Conservation (phyloP, 37 sponge, comb jelly and placozoan species). For the Aphrocallistes beatrix region DNA sequence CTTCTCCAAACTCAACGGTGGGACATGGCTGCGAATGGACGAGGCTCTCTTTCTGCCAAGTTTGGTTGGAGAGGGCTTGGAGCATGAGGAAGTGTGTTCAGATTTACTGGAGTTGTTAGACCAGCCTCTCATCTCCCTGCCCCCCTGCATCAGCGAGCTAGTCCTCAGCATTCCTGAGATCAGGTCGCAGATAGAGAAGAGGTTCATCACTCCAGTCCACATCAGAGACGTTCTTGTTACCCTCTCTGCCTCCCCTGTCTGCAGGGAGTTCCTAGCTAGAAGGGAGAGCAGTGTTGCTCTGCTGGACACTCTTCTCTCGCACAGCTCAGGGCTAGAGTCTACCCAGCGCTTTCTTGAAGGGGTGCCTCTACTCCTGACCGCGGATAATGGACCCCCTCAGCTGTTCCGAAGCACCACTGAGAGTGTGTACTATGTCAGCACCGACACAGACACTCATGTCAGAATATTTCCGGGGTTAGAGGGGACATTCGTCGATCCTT, state of each 20-base stretch:
- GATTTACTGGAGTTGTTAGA: not conserved
- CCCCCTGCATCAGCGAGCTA: not conserved
- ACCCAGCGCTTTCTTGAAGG: not conserved
- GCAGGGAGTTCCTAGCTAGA: not conserved
- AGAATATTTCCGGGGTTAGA: not conserved
- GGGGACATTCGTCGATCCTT: conserved; percentile 14
- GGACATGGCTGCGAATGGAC: not conserved
- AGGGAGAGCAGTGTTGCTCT: not conserved
- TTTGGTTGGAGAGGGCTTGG: not conserved
- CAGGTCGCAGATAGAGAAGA: not conserved
- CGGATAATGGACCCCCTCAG: not conserved
- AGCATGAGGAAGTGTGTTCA: not conserved
- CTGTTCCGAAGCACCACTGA: not conserved
- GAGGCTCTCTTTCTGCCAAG: not conserved
- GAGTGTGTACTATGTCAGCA: not conserved
- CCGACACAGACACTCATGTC: not conserved
- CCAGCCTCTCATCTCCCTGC: not conserved
- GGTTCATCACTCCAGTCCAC: not conserved
- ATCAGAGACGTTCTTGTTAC: not conserved
- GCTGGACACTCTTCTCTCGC: not conserved
- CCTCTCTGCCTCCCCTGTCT: not conserved
- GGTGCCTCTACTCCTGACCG: not conserved
- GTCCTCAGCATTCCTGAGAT: not conserved
- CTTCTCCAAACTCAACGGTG: not conserved
- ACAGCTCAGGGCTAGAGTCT: not conserved